A percentile compares a stretch with the other conserved stretches of the same genome.
These are phyloP conservation scores for Phrynocephalus vlangalii DNA, from an alignment of 2,797 vertebrate species.

Conservation along the genomic window DNA sequence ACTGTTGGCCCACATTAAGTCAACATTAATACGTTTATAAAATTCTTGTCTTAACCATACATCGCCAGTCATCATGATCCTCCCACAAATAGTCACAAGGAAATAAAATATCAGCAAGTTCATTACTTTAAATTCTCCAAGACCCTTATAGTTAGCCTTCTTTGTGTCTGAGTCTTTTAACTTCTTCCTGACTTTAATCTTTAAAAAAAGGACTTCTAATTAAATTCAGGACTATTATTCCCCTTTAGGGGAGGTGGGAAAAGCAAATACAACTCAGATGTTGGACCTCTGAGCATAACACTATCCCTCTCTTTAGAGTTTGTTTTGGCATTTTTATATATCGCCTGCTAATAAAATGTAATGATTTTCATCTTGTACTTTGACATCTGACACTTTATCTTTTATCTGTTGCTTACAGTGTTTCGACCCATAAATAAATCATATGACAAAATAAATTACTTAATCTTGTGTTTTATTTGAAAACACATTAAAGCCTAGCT, in stretches of 20 bases:
- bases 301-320: conserved; percentile 76
- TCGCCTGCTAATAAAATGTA: conserved; percentile 77
- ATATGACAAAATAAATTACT: conserved; percentile 80
- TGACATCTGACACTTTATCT: conserved; percentile 73
- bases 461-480: conserved; percentile 79
- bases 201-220: conserved; percentile 80
- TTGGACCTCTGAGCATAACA: conserved; percentile 73
- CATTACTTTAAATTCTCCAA: conserved; percentile 79
- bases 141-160: conserved; percentile 79
- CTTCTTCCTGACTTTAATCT: conserved; percentile 82
- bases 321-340: conserved; percentile 77
- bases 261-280: conserved; percentile 74
- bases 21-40: conserved; percentile 83
- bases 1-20: conserved; percentile 80
- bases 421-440: conserved; percentile 78
- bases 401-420: conserved; percentile 78
- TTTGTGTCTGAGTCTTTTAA: conserved; percentile 80
- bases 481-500: conserved; percentile 74
- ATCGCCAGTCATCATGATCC: conserved; percentile 76
- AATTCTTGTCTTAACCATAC: conserved; percentile 80
- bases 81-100: conserved; percentile 77
- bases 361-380: conserved; percentile 80
- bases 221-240: conserved; percentile 80
- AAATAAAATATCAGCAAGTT: conserved; percentile 79
- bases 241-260: conserved; percentile 77